Conservation (phyloP, 2,113 vertebrate genomes). For the Anolis sagrei region DNA sequence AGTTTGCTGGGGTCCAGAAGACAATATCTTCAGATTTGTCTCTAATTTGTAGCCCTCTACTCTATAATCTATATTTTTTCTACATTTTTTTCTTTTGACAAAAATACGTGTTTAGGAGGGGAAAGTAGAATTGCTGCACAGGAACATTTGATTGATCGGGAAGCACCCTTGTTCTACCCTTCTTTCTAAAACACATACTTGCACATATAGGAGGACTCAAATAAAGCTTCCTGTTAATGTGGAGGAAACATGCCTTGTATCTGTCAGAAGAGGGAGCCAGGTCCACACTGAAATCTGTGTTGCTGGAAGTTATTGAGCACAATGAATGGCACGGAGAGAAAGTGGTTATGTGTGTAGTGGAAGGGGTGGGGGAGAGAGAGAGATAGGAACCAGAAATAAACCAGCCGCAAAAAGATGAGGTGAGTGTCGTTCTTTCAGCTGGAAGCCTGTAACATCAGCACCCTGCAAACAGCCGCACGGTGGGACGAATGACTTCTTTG, state of each 20-base stretch:
- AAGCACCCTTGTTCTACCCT: neutral
- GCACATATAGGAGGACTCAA: neutral
- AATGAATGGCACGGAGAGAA: conserved; percentile 23
- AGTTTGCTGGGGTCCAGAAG: neutral
- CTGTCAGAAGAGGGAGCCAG: conserved; percentile 67
- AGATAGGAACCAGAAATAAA: conserved; percentile 33
- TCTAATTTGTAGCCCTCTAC: neutral
- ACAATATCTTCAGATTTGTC: neutral
- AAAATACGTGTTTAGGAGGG: neutral
- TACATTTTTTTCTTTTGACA: no score
- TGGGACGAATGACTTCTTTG: conserved; percentile 28
- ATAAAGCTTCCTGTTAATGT: neutral
- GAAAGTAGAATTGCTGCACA: neutral
- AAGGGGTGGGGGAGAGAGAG: neutral
- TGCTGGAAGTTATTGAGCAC: conserved; percentile 15
- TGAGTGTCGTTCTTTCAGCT: conserved; percentile 22
- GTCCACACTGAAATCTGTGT: conserved; percentile 24
- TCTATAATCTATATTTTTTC: neutral
- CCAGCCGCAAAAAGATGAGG: conserved; percentile 42
- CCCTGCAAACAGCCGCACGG: neutral
- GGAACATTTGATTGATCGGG: neutral
- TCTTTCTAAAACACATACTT: neutral
- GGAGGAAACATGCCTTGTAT: neutral
- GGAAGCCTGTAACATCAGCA: conserved; percentile 11
- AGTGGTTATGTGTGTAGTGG: conserved; percentile 10